These are phyloP conservation scores for Bradypus variegatus DNA, from an alignment of 2,797 vertebrate genomes.

Conservation along the genomic window DNA sequence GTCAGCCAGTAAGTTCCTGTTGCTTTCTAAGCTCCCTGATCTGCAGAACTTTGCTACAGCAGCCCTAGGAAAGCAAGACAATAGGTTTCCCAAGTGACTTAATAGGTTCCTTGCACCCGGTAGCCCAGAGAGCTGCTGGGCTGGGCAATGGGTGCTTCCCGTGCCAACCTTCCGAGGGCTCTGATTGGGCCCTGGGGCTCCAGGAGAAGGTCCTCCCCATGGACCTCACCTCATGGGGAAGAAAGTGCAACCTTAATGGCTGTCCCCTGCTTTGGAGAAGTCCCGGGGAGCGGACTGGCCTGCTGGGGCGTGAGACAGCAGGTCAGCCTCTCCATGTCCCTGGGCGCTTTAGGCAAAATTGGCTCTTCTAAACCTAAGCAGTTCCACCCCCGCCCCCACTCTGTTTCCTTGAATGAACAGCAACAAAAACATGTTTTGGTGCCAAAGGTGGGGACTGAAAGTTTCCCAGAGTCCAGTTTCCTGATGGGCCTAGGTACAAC, in stretches of 20 bases:
- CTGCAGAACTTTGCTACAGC: no score
- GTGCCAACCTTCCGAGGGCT: background rate
- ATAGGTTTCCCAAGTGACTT: background rate
- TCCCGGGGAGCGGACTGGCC: fast-evolving
- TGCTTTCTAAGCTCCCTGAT: no score
- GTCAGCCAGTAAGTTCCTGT: no score
- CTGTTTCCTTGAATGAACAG: background rate
- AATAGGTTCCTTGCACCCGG: background rate
- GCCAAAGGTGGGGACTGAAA: constrained; percentile 65
- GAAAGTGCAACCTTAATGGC: background rate
- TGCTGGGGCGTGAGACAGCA: no score
- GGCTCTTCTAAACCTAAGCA: background rate
- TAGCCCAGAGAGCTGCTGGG: fast-evolving
- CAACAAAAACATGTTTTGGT: constrained; percentile 48
- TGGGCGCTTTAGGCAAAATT: background rate
- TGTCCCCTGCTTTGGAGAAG: background rate
- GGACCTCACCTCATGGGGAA: background rate
- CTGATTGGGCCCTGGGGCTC: background rate
- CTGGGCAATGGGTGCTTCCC: background rate
- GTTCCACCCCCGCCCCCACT: background rate
- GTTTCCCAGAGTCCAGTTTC: constrained; percentile 65
- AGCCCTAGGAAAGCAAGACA: no score
- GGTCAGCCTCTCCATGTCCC: background rate
- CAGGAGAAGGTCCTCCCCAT: background rate
- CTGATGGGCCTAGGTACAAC: constrained; percentile 40